Evolutionary conservation across 2,113 vertebrate species (phyloP), one percentile per base, ranked within the genome.

Genomic region (Otolemur garnettii): DNA sequence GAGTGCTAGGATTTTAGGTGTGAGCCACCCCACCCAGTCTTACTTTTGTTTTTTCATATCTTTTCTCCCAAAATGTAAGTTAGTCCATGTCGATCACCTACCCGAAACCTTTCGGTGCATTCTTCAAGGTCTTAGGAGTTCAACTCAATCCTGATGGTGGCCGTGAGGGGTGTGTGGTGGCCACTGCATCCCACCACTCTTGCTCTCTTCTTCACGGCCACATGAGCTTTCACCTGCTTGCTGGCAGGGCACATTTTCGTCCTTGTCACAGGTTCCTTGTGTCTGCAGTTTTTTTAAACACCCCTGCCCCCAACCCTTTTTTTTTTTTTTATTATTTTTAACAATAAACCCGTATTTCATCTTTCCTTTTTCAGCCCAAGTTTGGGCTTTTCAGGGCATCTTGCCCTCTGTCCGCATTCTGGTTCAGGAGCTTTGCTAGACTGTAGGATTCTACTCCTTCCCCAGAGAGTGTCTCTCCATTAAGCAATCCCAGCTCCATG

Each of bases 201-300:
- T 17, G 28, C 3, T 71, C 26, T 42, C 68, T 14, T 10, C 3
- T 4, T 82, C 5, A 13, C 5, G 3, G 10, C 33, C n/a, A 24
- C 21, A 2, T 17, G 3, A 18, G 26, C 35, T n/a, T 21, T 24
- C 24, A 13, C 19, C 57, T 13, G 8, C 13, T 13, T 42, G 59
- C 55, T 28, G 17, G 24, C 22, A 4, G 0, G 0, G 9, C 45
- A 12, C 30, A 0, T 15, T 35, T 68, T 3, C 57, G 3, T 17
- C 30, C 55, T 17, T 33, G 2, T 62, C 38, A 1, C 22, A 13
- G 78, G 57, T 42, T n/a, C 59, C 45, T 17, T 7, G 78, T 12
- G 6, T 30, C 60, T 35, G 42, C 10, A 2, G 0, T 24, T 81
- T 69, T 1, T 35, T 59, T 60, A 19, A 5, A 26, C 1, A 18